Evolutionary conservation across 2,113 vertebrate genomes (phyloP), one percentile per base, ranked within the genome.

Genomic region (Rhinolophus ferrumequinum): DNA sequence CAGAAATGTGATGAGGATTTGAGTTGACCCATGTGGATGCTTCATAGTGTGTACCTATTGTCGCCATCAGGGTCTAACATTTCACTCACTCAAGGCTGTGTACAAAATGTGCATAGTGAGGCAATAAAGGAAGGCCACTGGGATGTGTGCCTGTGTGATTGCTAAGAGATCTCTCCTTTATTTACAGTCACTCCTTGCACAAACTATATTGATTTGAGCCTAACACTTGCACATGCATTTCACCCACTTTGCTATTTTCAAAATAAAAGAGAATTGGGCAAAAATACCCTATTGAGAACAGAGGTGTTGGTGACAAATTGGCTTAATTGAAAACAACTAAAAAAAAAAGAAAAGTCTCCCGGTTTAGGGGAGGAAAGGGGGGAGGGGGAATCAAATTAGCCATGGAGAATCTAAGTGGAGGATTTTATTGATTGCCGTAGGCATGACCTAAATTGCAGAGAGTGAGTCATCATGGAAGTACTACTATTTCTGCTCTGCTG

Each of bases 311-410:
- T 90, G 94, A 95, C 92, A 97, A 93, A 92, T 90, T 88, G 84
- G 33, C 82, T 96, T 97, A 93, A 97, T 75, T 95, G 94, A 91
- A 97, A 96, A 94, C 79, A 93, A 35, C 50, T 38, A 10, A 50
- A 13, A 72, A 72, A 77, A 89, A 82, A 77, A 58, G 85, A n/a
- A 75, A 75, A 35, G 72, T 80, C 30, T 54, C 26, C 35, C 11
- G 12, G 22, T 28, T 93, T 77, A 50, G 50, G 60, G n/a, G 16
- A 0, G 1, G 33, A 26, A 56, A 6, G 1, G 22, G 67, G 33
- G 44, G 1, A 3, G 5, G 6, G 16, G 52, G 22, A 0, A 86
- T 83, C 88, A 92, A 79, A 80, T 93, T 94, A 90, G 35, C 76
- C 56, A 14, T 9, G 56, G 60, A 54, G 52, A 77, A 54, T 81